Percentiles rank a stretch among this genome's conserved stretches.
These are phyloP conservation scores for Pelochelys cantorii DNA, from an alignment of 2,797 vertebrate species.

Conservation along the genomic window DNA sequence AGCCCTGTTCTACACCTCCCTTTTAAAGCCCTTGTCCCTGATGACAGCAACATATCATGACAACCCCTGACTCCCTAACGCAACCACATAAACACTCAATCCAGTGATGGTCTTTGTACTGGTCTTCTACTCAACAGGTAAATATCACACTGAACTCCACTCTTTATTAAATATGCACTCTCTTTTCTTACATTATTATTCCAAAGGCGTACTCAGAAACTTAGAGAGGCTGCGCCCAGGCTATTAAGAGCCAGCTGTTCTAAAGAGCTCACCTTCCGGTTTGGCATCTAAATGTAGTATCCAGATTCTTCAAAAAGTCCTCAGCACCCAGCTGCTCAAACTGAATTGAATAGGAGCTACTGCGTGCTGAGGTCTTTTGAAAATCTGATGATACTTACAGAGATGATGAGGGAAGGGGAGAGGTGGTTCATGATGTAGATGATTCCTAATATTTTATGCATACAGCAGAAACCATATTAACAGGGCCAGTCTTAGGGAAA, in stretches of 20 bases:
- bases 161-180: neutral
- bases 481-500: too few species aligned
- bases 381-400: neutral
- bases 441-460: neutral
- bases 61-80: neutral
- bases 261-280: neutral
- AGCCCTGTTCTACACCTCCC: too few species aligned
- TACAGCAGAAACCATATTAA: neutral
- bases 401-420: neutral
- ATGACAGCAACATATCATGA: neutral
- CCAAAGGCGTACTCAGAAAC: neutral
- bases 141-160: neutral
- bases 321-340: neutral
- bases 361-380: neutral
- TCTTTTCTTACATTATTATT: neutral
- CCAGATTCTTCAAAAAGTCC: too few species aligned
- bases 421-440: neutral
- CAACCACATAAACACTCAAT: neutral
- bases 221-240: neutral
- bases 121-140: neutral
- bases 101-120: neutral
- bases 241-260: neutral
- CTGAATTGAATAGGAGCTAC: neutral
- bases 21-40: neutral
- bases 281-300: neutral